A percentile compares a stretch with the other conserved stretches of the same genome.
These are phyloP conservation scores for Callospermophilus lateralis DNA, from an alignment of 2,113 vertebrate species.

Conservation along the genomic window DNA sequence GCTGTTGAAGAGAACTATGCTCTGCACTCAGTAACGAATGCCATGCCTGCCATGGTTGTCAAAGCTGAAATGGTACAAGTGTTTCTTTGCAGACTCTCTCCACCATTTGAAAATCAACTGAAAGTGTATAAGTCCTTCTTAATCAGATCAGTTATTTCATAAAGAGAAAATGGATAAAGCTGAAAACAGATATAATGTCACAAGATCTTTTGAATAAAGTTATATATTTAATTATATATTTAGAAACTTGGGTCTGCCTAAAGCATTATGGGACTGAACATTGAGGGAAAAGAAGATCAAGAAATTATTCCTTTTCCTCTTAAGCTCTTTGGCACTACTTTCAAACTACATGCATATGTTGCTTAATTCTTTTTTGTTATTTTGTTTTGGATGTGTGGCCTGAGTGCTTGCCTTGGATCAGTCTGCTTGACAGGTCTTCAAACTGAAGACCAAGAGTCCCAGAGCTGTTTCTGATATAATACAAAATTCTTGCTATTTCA, in stretches of 20 bases:
- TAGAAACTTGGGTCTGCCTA: conserved; percentile 6
- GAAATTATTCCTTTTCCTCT: conserved; percentile 16
- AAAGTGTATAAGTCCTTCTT: background rate
- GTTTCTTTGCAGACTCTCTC: background rate
- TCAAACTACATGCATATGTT: background rate
- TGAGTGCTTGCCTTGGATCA: conserved; percentile 26
- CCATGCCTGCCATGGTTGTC: background rate
- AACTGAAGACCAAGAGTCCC: background rate
- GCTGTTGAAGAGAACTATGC: background rate
- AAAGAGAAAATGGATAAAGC: conserved; percentile 38
- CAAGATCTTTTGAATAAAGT: conserved; percentile 39
- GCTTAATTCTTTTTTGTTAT: background rate
- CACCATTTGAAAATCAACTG: conserved; percentile 22
- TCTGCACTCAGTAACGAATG: background rate
- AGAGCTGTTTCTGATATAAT: background rate
- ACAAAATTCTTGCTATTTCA: conserved; percentile 29
- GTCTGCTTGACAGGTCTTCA: background rate
- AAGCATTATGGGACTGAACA: background rate
- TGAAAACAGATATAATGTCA: conserved; percentile 49
- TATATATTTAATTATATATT: conserved; percentile 27
- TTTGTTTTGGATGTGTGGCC: conserved; percentile 18
- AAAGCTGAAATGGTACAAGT: background rate
- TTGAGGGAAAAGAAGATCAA: background rate
- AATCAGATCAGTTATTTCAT: conserved; percentile 43
- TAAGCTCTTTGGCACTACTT: background rate